Evolutionary conservation across 2,888 invertebrate species (phyloP), one percentile per base, ranked within the genome.

Genomic region (Lamproptera curius): DNA sequence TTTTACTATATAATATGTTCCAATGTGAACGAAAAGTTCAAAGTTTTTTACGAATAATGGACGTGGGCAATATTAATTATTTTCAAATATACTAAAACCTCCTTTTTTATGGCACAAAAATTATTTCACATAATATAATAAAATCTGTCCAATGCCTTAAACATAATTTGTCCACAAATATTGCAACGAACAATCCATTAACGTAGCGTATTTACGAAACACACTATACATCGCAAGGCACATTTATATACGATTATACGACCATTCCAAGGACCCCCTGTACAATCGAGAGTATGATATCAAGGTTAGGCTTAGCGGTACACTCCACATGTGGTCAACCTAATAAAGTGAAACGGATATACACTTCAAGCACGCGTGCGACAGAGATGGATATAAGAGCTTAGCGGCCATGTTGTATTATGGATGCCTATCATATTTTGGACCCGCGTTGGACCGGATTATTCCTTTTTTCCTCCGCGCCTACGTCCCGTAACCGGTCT

Each of bases 391-490:
- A 65, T 65, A 70, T 76, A 83, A 65, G 73, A 76, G 84, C 85
- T 86, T 84, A 86, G 86, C 86, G 76, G 87, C 87, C 87, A 87
- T 87, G 85, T 87, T 87, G 85, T 83, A 82, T 85, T 87, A 87
- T 86, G 86, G 86, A 86, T 86, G 84, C 86, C 86, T 86, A 86
- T 87, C 86, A 87, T 87, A 86, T 87, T 86, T 86, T 86, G 86
- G 86, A 86, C 84, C 81, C 80, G 82, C 80, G 84, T 70, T 65
- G 80, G 76, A 83, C 84, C 83, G 85, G 85, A 82, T 85, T 85
- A 83, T 82, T 82, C 75, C 81, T 84, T 86, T 84, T 75, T 73
- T 48, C 67, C 73, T 80, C 84, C 82, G 74, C 80, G 78, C 81
- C 82, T 82, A 76, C 80, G 76, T 79, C 84, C 81, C 63, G 52